Base-by-base conservation (phyloP, 2,888 invertebrate genomes). In the Lepidocyrtinus sp. region DNA sequence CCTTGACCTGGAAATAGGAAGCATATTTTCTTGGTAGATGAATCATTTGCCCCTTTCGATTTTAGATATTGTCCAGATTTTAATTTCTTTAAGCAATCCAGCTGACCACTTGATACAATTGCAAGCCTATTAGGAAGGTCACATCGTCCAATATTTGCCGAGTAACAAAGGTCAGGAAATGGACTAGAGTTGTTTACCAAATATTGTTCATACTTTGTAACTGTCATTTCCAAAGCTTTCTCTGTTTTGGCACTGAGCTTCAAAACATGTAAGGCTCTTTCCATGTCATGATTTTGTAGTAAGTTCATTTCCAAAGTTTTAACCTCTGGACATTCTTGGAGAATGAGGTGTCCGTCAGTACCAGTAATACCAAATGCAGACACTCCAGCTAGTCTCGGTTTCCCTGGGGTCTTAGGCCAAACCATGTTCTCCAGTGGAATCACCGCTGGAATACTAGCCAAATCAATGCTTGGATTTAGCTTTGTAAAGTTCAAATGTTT, bases 341-440 rank as follows among this genome's bases (percentile, higher is more conserved):
- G 17, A 61, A 83, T 81, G 1, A 75, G 72, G 50, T 83, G 83
- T 5, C 78, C 83, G 27, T 83, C 79, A 0, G 81, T 78, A 1
- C 82, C 82, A 19, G 76, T 83, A n/a, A 83, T 81, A 22, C 83
- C 81, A 64, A 83, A 83, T 5, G 83, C 81, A 26, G 76, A 76
- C 1, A 83, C 78, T 0, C 81, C 81, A 12, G 83, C 83, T 12
- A 81, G 46, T 45, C 82, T 55, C 15, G 73, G 77, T 12, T 46
- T 45, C 1, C 63, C 74, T 19, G 26, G 22, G 12, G n/a, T 25
- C 27, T 59, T 67, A 46, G 61, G 69, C 82, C 82, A 82, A 3
- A 45, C 21, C 15, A 63, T 19, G 3, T 62, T 2, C 19, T 71
- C 45, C 1, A 64, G 15, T 12, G 85, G 85, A 9, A 84, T 83